Conservation (phyloP, 1,140 invertebrate genomes). For the Latrodectus geometricus region DNA sequence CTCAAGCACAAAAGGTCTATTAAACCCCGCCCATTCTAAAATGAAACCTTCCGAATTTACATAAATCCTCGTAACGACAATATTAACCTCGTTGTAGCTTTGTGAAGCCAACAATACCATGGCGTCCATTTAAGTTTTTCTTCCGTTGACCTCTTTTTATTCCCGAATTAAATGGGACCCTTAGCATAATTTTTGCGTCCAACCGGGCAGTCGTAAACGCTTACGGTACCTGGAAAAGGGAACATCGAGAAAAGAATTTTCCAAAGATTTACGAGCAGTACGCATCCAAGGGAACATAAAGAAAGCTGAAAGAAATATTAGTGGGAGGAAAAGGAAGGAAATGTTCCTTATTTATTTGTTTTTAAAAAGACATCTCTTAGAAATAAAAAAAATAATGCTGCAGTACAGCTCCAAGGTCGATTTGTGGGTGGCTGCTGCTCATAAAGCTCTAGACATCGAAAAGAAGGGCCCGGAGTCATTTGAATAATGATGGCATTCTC, state of each 20-base stretch:
- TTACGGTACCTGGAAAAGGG: background rate
- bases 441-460: conserved; percentile 13
- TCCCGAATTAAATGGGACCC: no score
- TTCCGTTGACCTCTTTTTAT: no score
- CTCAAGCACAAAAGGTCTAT: no score
- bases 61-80: no score
- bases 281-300: background rate
- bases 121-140: no score
- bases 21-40: no score
- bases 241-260: background rate
- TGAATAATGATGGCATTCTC: conserved; percentile 36
- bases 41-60: no score
- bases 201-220: no score
- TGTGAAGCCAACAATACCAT: no score
- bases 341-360: background rate
- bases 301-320: background rate
- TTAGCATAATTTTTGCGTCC: no score
- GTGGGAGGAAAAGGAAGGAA: background rate
- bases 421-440: conserved; percentile 29
- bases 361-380: background rate
- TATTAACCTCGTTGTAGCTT: no score
- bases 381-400: background rate
- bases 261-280: conserved; percentile 13
- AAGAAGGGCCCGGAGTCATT: conserved; percentile 23
- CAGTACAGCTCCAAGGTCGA: background rate